These are phyloP conservation scores for Ecliptopera silaceata DNA, from an alignment of 2,888 invertebrate species.

Conservation along the genomic window DNA sequence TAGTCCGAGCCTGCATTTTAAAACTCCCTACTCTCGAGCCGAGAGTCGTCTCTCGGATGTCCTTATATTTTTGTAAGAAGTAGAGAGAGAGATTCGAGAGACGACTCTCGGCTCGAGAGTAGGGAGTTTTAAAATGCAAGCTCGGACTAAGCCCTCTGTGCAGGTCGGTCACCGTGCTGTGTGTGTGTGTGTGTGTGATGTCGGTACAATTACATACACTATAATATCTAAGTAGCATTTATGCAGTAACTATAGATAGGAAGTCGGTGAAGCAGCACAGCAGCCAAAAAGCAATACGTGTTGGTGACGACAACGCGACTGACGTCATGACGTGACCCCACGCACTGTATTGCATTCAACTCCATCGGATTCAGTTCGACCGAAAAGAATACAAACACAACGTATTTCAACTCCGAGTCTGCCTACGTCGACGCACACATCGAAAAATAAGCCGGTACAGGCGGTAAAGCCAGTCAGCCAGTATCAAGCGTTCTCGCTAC, in stretches of 20 bases:
- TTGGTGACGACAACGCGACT: neutral
- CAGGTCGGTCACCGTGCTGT: constrained; percentile 18
- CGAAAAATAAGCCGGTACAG: neutral
- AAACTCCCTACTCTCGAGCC: too few species aligned
- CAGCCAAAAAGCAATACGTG: neutral
- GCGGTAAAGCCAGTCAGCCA: too few species aligned
- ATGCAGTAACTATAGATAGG: neutral
- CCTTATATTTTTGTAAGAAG: too few species aligned
- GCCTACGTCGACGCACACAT: neutral
- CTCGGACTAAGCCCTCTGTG: too few species aligned
- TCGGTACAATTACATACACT: too few species aligned
- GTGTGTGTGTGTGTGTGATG: constrained; percentile 1
- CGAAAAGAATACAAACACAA: too few species aligned
- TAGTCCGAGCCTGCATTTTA: too few species aligned
- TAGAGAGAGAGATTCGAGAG: too few species aligned
- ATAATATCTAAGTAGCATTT: neutral
- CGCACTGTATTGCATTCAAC: constrained; percentile 5
- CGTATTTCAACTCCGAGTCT: neutral
- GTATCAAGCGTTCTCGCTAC: constrained; percentile 22
- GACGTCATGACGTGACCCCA: neutral
- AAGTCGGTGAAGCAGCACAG: constrained; percentile 13
- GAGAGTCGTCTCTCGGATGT: too few species aligned
- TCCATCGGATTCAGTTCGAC: constrained; percentile 9
- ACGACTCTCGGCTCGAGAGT: too few species aligned
- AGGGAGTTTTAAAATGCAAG: too few species aligned